A percentile compares a stretch with the other conserved stretches of the same genome.
These are phyloP conservation scores for Trematomus loennbergii DNA, from an alignment of 2,113 vertebrate genomes.

Conservation along the genomic window DNA sequence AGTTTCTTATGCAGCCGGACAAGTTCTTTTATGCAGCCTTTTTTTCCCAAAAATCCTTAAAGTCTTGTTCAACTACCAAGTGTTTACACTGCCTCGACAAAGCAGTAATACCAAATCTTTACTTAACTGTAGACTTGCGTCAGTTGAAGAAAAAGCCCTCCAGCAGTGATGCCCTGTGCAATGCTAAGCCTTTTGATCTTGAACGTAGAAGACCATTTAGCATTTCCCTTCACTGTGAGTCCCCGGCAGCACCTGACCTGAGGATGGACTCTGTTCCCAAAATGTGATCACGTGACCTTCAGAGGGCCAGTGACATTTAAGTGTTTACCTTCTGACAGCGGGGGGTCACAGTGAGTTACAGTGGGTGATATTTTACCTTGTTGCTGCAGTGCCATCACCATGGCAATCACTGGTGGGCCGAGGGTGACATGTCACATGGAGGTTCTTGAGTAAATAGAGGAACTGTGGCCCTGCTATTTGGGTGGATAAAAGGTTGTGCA, in stretches of 20 bases:
- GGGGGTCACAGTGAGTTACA: conserved; percentile 26
- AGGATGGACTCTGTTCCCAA: neutral
- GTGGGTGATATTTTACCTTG: conserved; percentile 47
- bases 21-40: neutral
- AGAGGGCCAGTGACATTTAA: conserved; percentile 55
- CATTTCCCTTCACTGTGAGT: conserved; percentile 34
- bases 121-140: neutral
- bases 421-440: conserved; percentile 50
- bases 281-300: conserved; percentile 37
- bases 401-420: conserved; percentile 29
- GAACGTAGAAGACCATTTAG: conserved; percentile 46
- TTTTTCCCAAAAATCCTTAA: neutral
- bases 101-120: neutral
- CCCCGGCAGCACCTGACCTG: conserved; percentile 32
- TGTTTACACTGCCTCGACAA: neutral
- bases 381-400: conserved; percentile 19
- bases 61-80: conserved; percentile 8
- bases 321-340: conserved; percentile 50
- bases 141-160: neutral
- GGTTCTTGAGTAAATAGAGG: conserved; percentile 52
- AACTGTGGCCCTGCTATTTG: conserved; percentile 37
- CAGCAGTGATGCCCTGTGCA: neutral
- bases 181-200: conserved; percentile 39
- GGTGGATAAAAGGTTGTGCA: conserved; percentile 42
- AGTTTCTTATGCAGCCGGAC: neutral